phyloP scores from a whole-genome alignment of 2,888 invertebrate genomes.

The Drosophila cognata region DNA sequence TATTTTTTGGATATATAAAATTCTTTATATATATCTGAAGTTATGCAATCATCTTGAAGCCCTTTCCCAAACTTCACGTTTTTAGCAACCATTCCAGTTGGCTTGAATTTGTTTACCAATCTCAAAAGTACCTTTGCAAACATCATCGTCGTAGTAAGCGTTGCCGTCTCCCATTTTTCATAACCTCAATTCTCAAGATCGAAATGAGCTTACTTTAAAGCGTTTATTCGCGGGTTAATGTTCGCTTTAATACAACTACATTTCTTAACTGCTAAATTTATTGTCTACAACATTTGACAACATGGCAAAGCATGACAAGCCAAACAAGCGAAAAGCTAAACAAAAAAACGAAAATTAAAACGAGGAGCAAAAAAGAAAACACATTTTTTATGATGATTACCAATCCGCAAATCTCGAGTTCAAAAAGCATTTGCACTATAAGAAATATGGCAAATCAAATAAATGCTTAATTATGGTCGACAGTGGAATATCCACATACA shows the following conservation, averaged over 20 bases:
- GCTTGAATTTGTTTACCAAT: conserved; percentile 14
- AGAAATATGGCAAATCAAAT: conserved; percentile 81
- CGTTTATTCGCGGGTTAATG: conserved; percentile 61
- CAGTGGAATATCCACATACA: conserved; percentile 38
- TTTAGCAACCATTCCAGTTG: background rate
- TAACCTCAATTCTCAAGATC: conserved; percentile 44
- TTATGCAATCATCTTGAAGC: background rate
- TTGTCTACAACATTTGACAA: conserved; percentile 74
- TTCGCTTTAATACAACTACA: conserved; percentile 67
- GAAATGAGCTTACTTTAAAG: conserved; percentile 10
- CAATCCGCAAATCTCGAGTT: conserved; percentile 65
- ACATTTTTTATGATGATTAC: conserved; percentile 67
- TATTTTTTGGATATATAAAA: background rate
- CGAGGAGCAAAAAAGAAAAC: conserved; percentile 36
- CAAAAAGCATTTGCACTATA: conserved; percentile 58
- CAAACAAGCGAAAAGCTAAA: conserved; percentile 40
- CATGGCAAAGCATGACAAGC: conserved; percentile 57
- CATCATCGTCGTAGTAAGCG: conserved; percentile 9
- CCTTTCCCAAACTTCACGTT: background rate
- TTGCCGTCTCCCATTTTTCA: conserved; percentile 8
- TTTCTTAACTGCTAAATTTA: conserved; percentile 77
- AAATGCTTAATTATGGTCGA: conserved; percentile 79
- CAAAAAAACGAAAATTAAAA: conserved; percentile 31
- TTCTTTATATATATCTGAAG: background rate
- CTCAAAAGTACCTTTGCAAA: conserved; percentile 24